Conservation (phyloP, 2,888 invertebrate genomes). For the Netelia virgata region DNA sequence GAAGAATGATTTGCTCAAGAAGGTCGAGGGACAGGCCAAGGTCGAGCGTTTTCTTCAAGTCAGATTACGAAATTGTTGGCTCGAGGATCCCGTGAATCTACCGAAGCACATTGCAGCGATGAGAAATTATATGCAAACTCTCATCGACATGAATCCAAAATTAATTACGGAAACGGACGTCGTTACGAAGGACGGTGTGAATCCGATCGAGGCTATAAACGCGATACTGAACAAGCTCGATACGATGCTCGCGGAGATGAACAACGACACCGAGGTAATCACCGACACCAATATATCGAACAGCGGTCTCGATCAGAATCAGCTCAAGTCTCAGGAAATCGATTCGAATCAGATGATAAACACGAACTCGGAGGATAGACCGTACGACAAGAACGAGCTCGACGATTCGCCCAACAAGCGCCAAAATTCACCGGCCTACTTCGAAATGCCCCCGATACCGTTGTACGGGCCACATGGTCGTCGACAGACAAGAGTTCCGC, state of each 20-base stretch:
- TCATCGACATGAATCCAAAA: slow-evolving; percentile 79
- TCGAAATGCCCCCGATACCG: slow-evolving; percentile 23
- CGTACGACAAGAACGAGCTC: slow-evolving; percentile 73
- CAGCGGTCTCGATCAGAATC: slow-evolving; percentile 73
- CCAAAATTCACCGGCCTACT: slow-evolving; percentile 67
- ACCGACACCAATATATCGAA: slow-evolving; percentile 71
- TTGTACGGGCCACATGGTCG: not conserved
- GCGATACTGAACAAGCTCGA: slow-evolving; percentile 77
- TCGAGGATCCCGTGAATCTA: slow-evolving; percentile 77
- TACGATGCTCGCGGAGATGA: slow-evolving; percentile 73
- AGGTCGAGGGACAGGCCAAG: slow-evolving; percentile 76
- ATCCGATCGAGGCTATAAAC: slow-evolving; percentile 78
- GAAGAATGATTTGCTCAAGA: slow-evolving; percentile 76
- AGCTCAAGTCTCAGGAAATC: slow-evolving; percentile 72
- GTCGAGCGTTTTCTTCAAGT: slow-evolving; percentile 74
- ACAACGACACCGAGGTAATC: slow-evolving; percentile 70
- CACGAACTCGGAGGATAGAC: slow-evolving; percentile 61
- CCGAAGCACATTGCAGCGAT: slow-evolving; percentile 80
- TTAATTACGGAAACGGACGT: slow-evolving; percentile 69
- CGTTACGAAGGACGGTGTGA: slow-evolving; percentile 74
- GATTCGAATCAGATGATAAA: slow-evolving; percentile 73
- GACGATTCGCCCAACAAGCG: slow-evolving; percentile 70
- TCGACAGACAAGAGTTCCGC: not conserved
- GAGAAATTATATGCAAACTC: slow-evolving; percentile 79
- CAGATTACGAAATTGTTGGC: slow-evolving; percentile 73